These are phyloP conservation scores for Sepioteuthis lessoniana DNA, from an alignment of 2,888 invertebrate genomes.

Conservation along the genomic window DNA sequence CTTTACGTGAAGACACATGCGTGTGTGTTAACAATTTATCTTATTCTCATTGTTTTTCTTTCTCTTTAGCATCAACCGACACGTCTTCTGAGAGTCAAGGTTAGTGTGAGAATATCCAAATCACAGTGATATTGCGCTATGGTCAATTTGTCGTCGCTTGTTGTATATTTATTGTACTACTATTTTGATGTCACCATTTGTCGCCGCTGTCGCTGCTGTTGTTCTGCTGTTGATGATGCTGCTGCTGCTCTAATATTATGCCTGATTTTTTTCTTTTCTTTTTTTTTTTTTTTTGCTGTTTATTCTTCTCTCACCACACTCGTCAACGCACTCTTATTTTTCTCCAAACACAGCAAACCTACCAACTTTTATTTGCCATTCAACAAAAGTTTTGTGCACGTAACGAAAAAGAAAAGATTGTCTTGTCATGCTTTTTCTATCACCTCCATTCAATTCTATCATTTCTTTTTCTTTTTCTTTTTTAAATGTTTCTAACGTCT, in stretches of 20 bases:
- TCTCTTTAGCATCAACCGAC: background rate
- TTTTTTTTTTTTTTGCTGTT: background rate
- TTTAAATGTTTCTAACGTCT: no score
- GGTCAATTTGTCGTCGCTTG: background rate
- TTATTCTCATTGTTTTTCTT: background rate
- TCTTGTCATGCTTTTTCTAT: background rate
- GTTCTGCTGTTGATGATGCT: background rate
- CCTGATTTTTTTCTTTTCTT: background rate
- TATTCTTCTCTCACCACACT: background rate
- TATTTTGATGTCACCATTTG: background rate
- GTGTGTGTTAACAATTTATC: background rate
- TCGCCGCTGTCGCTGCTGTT: background rate
- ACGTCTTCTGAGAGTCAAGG: background rate
- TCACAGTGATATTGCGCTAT: constrained; percentile 6
- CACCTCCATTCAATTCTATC: background rate
- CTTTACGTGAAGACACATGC: background rate
- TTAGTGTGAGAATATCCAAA: background rate
- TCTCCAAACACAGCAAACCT: background rate
- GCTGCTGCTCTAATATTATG: background rate
- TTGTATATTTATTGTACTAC: background rate
- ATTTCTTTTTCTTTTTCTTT: no score
- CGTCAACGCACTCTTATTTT: background rate
- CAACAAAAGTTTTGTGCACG: background rate
- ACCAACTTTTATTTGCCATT: background rate
- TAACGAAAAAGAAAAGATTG: background rate